Evolutionary conservation across 2,797 vertebrate genomes (phyloP).

Genomic region (Enteromius paludinosus): DNA sequence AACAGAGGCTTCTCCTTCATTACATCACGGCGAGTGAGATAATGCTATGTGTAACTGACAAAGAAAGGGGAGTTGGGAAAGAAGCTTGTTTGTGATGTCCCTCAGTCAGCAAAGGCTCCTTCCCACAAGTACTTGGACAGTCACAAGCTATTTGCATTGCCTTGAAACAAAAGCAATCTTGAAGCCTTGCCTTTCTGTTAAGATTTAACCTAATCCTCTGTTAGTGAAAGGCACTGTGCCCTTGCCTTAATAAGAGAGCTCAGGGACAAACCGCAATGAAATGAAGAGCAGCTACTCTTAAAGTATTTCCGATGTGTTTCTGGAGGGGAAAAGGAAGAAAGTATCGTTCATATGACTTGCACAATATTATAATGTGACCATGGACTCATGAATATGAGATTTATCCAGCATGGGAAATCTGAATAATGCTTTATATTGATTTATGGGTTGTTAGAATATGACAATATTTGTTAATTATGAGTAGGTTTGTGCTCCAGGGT

Average conservation of each 20-base stretch:
- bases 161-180: slow-evolving; percentile 14
- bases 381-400: no score
- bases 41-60: not conserved
- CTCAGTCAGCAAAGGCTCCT: not conserved
- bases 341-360: not conserved
- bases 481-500: no score
- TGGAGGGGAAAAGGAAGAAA: not conserved
- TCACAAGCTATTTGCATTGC: not conserved
- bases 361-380: not conserved
- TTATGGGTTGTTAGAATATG: no score
- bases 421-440: no score
- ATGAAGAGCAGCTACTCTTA: not conserved
- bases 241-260: slow-evolving; percentile 21
- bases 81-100: slow-evolving; percentile 31
- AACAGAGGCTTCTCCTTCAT: slow-evolving; percentile 15
- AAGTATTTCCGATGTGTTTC: not conserved
- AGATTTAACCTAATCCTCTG: slow-evolving; percentile 5
- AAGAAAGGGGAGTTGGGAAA: slow-evolving; percentile 41
- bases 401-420: no score
- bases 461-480: no score
- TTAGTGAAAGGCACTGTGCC: not conserved
- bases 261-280: slow-evolving; percentile 8
- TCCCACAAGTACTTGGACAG: not conserved
- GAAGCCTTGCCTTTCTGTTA: not conserved
- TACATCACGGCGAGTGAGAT: not conserved